Evolutionary conservation across 2,797 vertebrate genomes (phyloP), one percentile per base, ranked within the genome.

Genomic region (Tenualosa thibaudeaui): DNA sequence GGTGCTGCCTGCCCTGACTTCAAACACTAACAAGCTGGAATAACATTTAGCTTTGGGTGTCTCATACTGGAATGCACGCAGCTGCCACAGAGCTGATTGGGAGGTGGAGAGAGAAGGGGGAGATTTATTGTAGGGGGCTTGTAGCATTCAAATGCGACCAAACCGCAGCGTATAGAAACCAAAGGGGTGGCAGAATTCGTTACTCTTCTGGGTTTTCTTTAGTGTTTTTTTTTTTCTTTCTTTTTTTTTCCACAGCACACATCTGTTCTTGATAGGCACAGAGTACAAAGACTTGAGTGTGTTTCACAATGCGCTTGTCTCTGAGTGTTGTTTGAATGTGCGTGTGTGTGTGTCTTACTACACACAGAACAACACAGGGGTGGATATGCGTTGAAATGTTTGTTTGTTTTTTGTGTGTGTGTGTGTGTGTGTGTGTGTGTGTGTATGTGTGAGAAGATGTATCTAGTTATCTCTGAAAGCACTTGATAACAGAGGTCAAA

Each of bases 21-120:
- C 95, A 96, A 96, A 96, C 93, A 89, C 94, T 94, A 95, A 95
- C 94, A 94, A 95, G 94, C 93, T 95, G 94, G 93, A 95, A 95
- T 95, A 95, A 95, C 94, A 95, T 95, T 95, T 95, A 93, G 94
- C 94, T 95, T 95, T 92, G 94, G 93, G 94, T 94, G 94, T 91
- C 93, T 94, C 94, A 92, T 92, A 86, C 93, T 93, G 93, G 93
- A 94, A 92, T 89, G 91, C 92, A 94, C 92, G 91, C 93, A 94
- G 92, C 94, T 94, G 94, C 92, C 94, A 93, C 93, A 92, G 94
- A 91, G 89, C 92, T 94, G 94, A 93, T 93, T 93, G 92, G 92
- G 93, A 91, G 91, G 9, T 51, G 37, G 83, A 92, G 93, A 92
- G 92, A 93, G 91, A 31, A 31, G 90, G 24, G 68, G 37, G 83